Evolutionary conservation across 2,113 vertebrate genomes (phyloP).

Genomic region (Catagonus wagneri): DNA sequence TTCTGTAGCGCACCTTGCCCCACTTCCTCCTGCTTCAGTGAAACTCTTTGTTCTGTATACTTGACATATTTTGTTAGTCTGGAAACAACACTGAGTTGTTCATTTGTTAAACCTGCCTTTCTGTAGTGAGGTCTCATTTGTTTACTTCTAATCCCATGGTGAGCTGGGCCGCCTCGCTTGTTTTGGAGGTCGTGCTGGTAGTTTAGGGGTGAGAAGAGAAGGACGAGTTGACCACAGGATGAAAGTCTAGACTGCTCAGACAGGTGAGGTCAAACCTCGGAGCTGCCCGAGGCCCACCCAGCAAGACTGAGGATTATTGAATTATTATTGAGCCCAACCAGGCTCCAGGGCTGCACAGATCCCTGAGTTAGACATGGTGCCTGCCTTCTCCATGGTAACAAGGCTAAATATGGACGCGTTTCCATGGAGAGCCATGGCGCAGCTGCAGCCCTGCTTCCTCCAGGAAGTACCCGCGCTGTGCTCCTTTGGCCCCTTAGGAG

Average conservation of each 20-base stretch:
- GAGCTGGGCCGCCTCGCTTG: background rate
- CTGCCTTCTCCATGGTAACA: constrained; percentile 84
- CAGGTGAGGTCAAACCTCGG: constrained; percentile 6
- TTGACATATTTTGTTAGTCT: background rate
- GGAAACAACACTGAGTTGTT: constrained; percentile 33
- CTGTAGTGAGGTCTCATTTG: background rate
- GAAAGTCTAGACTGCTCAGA: background rate
- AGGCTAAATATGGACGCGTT: constrained; percentile 84
- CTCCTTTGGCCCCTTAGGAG: constrained; percentile 41
- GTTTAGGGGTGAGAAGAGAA: background rate
- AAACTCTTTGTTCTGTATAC: constrained; percentile 42
- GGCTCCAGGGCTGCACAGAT: constrained; percentile 62
- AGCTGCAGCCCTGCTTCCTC: constrained; percentile 77
- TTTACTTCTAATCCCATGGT: background rate
- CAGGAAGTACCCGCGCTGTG: background rate
- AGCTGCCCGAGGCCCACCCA: background rate
- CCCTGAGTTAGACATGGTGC: constrained; percentile 79
- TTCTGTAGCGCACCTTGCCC: background rate
- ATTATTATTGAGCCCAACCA: constrained; percentile 71
- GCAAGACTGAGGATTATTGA: constrained; percentile 71
- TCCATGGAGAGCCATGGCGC: constrained; percentile 82
- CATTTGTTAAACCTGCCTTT: constrained; percentile 46
- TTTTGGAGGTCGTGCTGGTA: background rate
- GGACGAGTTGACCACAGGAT: background rate
- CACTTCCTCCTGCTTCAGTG: background rate